Conservation (phyloP, 2,797 vertebrate species). For the Tinamus major region DNA sequence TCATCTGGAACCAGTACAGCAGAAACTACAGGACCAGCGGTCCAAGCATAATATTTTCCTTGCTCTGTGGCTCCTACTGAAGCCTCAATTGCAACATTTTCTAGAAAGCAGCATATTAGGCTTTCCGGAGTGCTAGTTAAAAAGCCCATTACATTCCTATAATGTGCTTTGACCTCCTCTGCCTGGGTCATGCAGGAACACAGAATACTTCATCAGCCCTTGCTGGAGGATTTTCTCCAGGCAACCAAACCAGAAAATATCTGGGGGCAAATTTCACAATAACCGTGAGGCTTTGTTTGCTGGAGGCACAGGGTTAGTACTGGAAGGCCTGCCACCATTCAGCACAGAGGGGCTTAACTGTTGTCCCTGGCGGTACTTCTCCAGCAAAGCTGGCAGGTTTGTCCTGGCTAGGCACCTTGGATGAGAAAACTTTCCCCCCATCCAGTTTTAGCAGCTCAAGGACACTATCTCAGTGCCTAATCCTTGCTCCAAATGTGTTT, state of each 20-base stretch:
- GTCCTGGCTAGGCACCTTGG: not conserved
- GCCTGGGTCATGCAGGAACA: not conserved
- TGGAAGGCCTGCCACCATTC: slow-evolving; percentile 17
- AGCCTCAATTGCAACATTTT: slow-evolving; percentile 32
- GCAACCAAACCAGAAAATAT: slow-evolving; percentile 24
- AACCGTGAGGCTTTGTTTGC: slow-evolving; percentile 9
- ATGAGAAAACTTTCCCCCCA: accelerated
- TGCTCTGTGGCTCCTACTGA: slow-evolving; percentile 31
- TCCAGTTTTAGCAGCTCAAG: not conserved
- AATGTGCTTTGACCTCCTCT: slow-evolving; percentile 32
- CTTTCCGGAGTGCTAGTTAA: slow-evolving; percentile 35
- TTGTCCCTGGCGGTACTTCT: not conserved
- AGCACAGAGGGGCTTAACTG: not conserved
- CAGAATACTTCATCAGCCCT: not conserved
- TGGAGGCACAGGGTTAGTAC: slow-evolving; percentile 21
- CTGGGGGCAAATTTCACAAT: not conserved
- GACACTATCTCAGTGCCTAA: not conserved
- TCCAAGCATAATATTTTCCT: slow-evolving; percentile 47
- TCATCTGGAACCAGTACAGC: slow-evolving; percentile 41
- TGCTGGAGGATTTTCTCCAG: not conserved
- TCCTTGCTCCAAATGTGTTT: not conserved
- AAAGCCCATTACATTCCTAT: not conserved
- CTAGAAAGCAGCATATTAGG: not conserved
- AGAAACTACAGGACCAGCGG: not conserved
- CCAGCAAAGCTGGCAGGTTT: accelerated